Percentiles rank a stretch among this genome's conserved stretches.
phyloP scores from a whole-genome alignment of 2,888 invertebrate genomes.

The Tetramorium bicarinatum region DNA sequence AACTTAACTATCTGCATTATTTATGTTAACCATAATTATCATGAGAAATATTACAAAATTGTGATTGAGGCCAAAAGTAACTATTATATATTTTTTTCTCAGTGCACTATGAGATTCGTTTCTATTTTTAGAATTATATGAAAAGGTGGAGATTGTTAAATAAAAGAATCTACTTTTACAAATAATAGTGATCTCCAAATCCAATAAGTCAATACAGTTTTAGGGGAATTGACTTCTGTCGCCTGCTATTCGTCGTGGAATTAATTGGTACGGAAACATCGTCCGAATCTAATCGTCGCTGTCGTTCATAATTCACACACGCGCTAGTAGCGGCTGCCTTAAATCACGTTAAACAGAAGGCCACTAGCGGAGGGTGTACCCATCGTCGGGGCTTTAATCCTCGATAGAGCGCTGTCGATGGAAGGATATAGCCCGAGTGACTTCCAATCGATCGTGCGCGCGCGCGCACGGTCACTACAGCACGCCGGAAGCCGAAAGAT shows the following conservation, averaged over 20 bases:
- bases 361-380: constrained; percentile 75
- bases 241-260: background rate
- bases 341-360: constrained; percentile 77
- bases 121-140: background rate
- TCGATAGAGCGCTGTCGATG: constrained; percentile 72
- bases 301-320: constrained; percentile 52
- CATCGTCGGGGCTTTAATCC: constrained; percentile 74
- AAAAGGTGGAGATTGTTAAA: background rate
- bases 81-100: too few species aligned
- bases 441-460: constrained; percentile 72
- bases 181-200: background rate
- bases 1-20: too few species aligned
- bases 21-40: too few species aligned
- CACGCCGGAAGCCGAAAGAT: constrained; percentile 74
- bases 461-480: constrained; percentile 46
- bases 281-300: constrained; percentile 32
- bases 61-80: too few species aligned
- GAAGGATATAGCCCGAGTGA: constrained; percentile 71
- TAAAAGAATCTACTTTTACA: background rate
- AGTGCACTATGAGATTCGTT: background rate
- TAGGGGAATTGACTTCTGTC: background rate
- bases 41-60: too few species aligned
- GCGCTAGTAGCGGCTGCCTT: constrained; percentile 67
- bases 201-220: background rate
- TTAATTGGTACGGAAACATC: constrained; percentile 39